These are phyloP conservation scores for Halesus radiatus DNA, from an alignment of 1,140 invertebrate genomes.

Conservation along the genomic window DNA sequence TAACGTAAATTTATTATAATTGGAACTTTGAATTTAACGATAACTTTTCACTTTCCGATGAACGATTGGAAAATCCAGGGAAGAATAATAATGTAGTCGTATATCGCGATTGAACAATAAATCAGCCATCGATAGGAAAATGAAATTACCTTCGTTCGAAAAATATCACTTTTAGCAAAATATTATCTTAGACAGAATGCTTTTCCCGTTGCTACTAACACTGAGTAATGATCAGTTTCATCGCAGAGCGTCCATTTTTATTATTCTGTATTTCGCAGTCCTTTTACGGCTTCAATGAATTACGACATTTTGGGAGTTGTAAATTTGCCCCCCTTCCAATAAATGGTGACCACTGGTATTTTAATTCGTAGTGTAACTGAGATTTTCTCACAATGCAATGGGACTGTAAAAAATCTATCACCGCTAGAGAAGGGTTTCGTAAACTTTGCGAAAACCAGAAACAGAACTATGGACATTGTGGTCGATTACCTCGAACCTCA, in stretches of 20 bases:
- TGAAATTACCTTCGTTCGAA: slow-evolving; percentile 35
- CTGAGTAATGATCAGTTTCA: slow-evolving; percentile 51
- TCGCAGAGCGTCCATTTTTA: slow-evolving; percentile 51
- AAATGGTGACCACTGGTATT: slow-evolving; percentile 21
- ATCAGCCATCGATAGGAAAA: background rate
- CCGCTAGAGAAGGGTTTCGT: slow-evolving; percentile 20
- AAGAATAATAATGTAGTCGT: background rate
- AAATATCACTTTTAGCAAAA: slow-evolving; percentile 15
- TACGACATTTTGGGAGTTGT: slow-evolving; percentile 45
- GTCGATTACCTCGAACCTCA: slow-evolving; percentile 1
- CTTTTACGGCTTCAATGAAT: slow-evolving; percentile 47
- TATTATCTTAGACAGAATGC: slow-evolving; percentile 36
- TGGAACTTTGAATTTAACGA: background rate
- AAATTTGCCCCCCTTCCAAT: slow-evolving; percentile 35
- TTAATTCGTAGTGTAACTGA: slow-evolving; percentile 49
- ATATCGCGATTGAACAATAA: background rate
- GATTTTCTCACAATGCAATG: slow-evolving; percentile 9
- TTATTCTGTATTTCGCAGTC: slow-evolving; percentile 56
- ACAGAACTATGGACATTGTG: slow-evolving; percentile 18
- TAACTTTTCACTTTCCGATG: slow-evolving; percentile 16
- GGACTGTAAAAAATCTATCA: slow-evolving; percentile 44
- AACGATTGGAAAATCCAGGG: no score
- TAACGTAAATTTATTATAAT: no score
- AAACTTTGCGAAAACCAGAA: slow-evolving; percentile 34
- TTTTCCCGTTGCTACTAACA: slow-evolving; percentile 52